These are phyloP conservation scores for Iselma pallidipennis DNA, from an alignment of 2,888 invertebrate genomes.

Conservation along the genomic window DNA sequence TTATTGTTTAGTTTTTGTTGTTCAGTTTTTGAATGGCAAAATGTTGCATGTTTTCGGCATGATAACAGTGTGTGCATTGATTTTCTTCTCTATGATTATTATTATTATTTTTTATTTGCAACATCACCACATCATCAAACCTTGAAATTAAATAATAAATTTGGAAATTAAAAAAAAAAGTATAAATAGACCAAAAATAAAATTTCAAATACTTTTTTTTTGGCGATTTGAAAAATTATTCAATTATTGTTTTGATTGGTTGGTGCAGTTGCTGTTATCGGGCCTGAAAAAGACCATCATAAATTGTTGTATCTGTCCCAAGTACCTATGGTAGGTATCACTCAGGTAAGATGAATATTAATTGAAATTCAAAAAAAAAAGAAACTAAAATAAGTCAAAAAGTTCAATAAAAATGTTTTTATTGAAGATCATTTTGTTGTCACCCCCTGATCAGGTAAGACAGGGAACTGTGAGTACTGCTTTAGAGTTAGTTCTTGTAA, in stretches of 20 bases:
- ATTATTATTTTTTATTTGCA: conserved; percentile 12
- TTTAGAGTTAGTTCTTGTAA: neutral
- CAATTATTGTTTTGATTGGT: conserved; percentile 38
- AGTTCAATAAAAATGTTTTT: conserved; percentile 21
- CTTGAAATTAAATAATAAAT: neutral
- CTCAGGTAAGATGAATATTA: conserved; percentile 44
- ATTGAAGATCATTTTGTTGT: conserved; percentile 45
- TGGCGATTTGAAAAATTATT: conserved; percentile 3
- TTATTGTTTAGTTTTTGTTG: conserved; percentile 34
- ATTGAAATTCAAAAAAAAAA: neutral
- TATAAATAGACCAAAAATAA: too few species aligned
- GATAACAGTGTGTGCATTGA: conserved; percentile 7
- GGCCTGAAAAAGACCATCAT: conserved; percentile 62
- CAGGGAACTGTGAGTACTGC: conserved; percentile 40
- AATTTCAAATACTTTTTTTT: conserved; percentile 1
- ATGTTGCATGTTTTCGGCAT: neutral
- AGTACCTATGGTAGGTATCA: conserved; percentile 60
- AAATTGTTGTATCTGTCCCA: conserved; percentile 62
- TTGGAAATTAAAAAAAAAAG: too few species aligned
- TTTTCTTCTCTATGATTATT: conserved; percentile 4
- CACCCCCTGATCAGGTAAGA: conserved; percentile 44
- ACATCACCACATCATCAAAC: conserved; percentile 8
- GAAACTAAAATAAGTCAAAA: neutral
- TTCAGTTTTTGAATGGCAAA: neutral
- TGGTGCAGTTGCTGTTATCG: conserved; percentile 59